phyloP scores from a whole-genome alignment of 2,113 vertebrate genomes.

The Thymallus thymallus region DNA sequence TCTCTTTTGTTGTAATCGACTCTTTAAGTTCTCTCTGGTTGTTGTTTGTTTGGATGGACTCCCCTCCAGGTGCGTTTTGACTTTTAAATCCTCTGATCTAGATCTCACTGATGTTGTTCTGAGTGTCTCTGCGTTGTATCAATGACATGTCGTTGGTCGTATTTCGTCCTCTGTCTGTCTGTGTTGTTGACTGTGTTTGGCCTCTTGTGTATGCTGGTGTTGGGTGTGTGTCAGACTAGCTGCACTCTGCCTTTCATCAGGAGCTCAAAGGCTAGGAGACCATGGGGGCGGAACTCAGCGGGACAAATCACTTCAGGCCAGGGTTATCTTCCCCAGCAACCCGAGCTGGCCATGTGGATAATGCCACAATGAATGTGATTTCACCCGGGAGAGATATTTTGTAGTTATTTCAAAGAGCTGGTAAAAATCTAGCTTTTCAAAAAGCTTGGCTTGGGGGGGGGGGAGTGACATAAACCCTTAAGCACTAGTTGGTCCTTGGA shows the following conservation, averaged over 20 bases:
- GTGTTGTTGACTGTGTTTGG: not conserved
- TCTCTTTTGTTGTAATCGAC: not conserved
- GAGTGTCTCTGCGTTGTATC: no score
- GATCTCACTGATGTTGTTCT: not conserved
- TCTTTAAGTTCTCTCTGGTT: not conserved
- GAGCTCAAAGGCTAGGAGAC: slow-evolving; percentile 40
- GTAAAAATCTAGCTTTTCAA: slow-evolving; percentile 36
- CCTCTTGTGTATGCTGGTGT: not conserved
- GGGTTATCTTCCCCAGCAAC: slow-evolving; percentile 37
- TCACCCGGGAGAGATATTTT: slow-evolving; percentile 13
- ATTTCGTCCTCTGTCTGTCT: not conserved
- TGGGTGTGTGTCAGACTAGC: slow-evolving; percentile 18
- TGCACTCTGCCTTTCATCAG: no score
- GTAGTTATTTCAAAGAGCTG: slow-evolving; percentile 33
- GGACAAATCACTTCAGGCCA: slow-evolving; percentile 40
- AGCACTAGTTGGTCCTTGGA: slow-evolving; percentile 37
- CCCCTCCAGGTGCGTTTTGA: no score
- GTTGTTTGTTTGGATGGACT: not conserved
- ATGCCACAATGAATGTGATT: slow-evolving; percentile 47
- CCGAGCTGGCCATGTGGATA: slow-evolving; percentile 27
- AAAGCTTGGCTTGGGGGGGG: slow-evolving; percentile 24
- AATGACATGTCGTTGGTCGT: not conserved
- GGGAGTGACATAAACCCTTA: slow-evolving; percentile 39
- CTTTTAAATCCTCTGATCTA: no score
- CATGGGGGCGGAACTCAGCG: slow-evolving; percentile 29